A percentile compares a stretch with the other conserved stretches of the same genome.
These are phyloP conservation scores for Euplagia quadripunctaria DNA, from an alignment of 2,888 invertebrate species.

Conservation along the genomic window DNA sequence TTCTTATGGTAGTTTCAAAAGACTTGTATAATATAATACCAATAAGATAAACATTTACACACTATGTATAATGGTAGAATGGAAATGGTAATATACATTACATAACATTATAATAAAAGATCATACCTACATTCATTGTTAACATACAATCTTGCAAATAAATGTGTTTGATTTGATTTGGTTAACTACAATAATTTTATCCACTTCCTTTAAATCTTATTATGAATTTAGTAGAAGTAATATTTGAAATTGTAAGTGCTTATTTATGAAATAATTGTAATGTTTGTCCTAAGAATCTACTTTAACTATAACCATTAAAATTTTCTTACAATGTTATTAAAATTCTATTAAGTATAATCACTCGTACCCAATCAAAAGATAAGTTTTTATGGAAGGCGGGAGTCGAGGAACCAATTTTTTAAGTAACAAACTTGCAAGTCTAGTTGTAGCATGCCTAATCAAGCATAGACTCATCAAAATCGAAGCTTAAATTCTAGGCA, in stretches of 20 bases:
- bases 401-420: not conserved
- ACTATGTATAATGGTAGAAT: too few relatives aligned
- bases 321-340: not conserved
- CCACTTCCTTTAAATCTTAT: too few relatives aligned
- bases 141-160: too few relatives aligned
- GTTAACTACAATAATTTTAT: too few relatives aligned
- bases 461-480: conserved; percentile 30
- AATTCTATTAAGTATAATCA: not conserved
- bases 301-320: not conserved
- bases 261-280: not conserved
- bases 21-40: too few relatives aligned
- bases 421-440: conserved; percentile 15
- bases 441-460: conserved; percentile 17
- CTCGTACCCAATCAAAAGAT: not conserved
- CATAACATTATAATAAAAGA: too few relatives aligned
- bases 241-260: not conserved
- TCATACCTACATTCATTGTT: too few relatives aligned
- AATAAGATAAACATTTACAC: too few relatives aligned
- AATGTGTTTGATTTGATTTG: too few relatives aligned
- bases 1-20: too few relatives aligned
- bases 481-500: conserved; percentile 27
- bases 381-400: not conserved
- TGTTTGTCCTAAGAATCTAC: not conserved
- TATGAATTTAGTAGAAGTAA: not conserved
- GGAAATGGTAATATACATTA: too few relatives aligned